A percentile compares a stretch with the other conserved stretches of the same genome.
Evolutionary conservation across 2,113 vertebrate genomes (phyloP).

Genomic region (Elephantulus edwardii): DNA sequence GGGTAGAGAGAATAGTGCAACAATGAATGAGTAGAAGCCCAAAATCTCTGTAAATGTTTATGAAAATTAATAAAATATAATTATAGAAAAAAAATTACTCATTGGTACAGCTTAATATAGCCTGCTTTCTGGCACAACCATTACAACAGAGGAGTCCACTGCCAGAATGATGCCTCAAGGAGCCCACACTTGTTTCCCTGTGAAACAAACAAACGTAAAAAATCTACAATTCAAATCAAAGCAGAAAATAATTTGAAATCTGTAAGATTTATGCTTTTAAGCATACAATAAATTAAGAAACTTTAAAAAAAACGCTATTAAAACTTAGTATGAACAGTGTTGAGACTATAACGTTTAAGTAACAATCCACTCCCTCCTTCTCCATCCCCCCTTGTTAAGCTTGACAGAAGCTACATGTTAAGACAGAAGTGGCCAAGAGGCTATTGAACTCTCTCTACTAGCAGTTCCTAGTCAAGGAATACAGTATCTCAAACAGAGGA

Average conservation of each 20-base stretch:
- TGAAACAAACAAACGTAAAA: constrained; percentile 32
- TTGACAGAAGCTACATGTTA: constrained; percentile 9
- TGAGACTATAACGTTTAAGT: not conserved
- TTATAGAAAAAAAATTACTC: constrained; percentile 35
- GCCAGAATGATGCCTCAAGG: not conserved
- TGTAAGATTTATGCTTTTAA: constrained; percentile 9
- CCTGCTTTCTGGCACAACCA: not conserved
- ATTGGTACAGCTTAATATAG: not conserved
- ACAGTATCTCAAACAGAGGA: not conserved
- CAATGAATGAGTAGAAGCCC: too few species aligned
- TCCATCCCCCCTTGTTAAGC: not conserved
- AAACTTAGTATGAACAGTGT: constrained; percentile 18
- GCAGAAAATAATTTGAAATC: not conserved
- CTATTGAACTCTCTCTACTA: not conserved
- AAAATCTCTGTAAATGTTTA: too few species aligned
- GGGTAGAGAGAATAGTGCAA: too few species aligned
- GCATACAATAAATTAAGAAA: not conserved
- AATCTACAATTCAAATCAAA: not conserved
- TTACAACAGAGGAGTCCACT: not conserved
- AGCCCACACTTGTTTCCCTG: not conserved
- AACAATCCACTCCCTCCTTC: not conserved
- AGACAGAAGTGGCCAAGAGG: not conserved
- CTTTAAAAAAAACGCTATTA: constrained; percentile 48
- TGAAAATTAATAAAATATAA: too few species aligned
- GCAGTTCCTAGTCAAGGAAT: not conserved